A percentile compares a stretch with the other conserved stretches of the same genome.
Conservation (phyloP, 2,888 invertebrate species). For the Agrochola circellaris region DNA sequence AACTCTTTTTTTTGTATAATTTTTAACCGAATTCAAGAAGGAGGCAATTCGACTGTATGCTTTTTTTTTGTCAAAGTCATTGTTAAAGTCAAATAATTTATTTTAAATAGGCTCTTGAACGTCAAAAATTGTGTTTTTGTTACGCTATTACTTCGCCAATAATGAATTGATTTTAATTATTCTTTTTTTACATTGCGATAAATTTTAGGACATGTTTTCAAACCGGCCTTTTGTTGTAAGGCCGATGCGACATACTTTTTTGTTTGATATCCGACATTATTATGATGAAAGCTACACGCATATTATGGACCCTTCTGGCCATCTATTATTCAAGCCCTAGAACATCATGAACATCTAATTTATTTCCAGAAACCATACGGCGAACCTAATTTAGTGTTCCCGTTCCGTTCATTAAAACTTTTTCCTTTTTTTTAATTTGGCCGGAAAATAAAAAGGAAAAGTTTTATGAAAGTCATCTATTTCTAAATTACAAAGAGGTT, state of each 20-base stretch:
- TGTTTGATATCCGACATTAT: background rate
- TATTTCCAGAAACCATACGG: background rate
- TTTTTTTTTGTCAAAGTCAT: too few species aligned
- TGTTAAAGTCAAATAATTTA: too few species aligned
- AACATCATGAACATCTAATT: background rate
- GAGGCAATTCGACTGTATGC: too few species aligned
- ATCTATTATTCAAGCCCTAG: background rate
- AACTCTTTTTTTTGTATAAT: background rate
- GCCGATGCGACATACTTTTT: background rate
- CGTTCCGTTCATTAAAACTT: constrained; percentile 9
- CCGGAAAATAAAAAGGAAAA: constrained; percentile 7
- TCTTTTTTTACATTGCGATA: background rate
- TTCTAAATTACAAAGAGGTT: constrained; percentile 33
- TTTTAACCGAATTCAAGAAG: too few species aligned
- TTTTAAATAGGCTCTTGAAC: too few species aligned
- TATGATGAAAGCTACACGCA: background rate
- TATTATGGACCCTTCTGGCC: background rate
- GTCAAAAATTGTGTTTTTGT: too few species aligned
- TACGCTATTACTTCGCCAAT: too few species aligned
- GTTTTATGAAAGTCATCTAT: constrained; percentile 38
- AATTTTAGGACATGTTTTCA: background rate
- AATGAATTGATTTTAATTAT: too few species aligned
- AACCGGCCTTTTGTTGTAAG: background rate
- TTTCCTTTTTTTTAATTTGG: constrained; percentile 6
- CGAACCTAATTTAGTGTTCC: constrained; percentile 1